Evolutionary conservation across 2,888 invertebrate genomes (phyloP), one percentile per base, ranked within the genome.

Genomic region (Portevinia maculata): DNA sequence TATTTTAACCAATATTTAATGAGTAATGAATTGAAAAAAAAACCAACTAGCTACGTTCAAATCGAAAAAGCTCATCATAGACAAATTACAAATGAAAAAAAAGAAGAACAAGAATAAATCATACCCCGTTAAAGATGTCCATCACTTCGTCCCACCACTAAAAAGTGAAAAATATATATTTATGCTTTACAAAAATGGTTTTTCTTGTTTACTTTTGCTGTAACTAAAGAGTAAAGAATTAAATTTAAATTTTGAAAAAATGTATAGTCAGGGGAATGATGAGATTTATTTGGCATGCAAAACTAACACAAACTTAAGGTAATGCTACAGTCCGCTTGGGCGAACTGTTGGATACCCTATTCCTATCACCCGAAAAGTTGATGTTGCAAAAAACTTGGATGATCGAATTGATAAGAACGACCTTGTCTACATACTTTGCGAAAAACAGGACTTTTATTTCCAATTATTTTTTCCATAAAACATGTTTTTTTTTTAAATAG

Each of bases 131-230:
- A 94, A 97, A 97, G 93, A 96, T 96, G 93, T 96, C 96, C 96
- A 97, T 96, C 93, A 96, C 96, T 94, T 97, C 96, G 95, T 96
- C 96, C 97, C 96, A 96, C 96, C 96, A 96, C 96, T 97, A 95
- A 93, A 24, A 96, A 90, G 93, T 93, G 92, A 92, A 92, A 91
- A 90, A 84, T 87, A 85, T 74, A 86, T 78, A 85, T 84, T 75
- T 79, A 50, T 79, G 50, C 17, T 60, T 67, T 50, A 59, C 30
- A 48, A 55, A 50, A 65, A 15, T 65, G 15, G 13, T 55, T 48
- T 65, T 39, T 62, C 62, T 74, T 62, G 24, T 60, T 52, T 67
- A 34, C 8, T 21, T 48, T 65, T 30, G 28, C 44, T 37, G 6
- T 44, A 52, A 53, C 19, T 41, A 55, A 52, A 3, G n/a, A n/a